Evolutionary conservation across 2,888 invertebrate genomes (phyloP), one percentile per base, ranked within the genome.

Genomic region (Drosophila cognata): DNA sequence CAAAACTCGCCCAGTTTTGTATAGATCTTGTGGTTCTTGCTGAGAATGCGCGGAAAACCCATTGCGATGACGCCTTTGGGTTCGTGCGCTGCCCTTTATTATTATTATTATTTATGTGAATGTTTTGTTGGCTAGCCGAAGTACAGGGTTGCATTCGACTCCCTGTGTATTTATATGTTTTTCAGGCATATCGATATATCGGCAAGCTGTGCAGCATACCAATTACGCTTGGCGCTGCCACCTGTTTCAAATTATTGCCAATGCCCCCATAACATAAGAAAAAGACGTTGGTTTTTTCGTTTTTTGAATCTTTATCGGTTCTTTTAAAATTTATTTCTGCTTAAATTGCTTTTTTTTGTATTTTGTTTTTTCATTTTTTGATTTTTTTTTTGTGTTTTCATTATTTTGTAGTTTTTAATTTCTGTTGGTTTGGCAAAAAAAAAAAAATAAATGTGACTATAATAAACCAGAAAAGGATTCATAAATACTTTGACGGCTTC

Each of bases 11-110:
- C 92, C 57, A 92, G 80, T 71, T 92, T 92, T 36, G 92, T 92
- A 57, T 92, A 92, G 36, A 92, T 91, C 78, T 92, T 92, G 67
- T 92, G 91, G 67, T 91, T 92, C 79, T 92, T 92, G 82, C 92
- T 92, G 70, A 92, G 83, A 70, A 92, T 91, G 78, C 92, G 92
- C 87, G 92, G 92, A 84, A 92, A 92, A 68, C 92, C 92, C 92
- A 92, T 92, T 80, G 83, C 77, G 81, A 77, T 73, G 57, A 71
- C 66, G 80, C 74, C 82, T 64, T 69, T 36, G 60, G 79, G 67
- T 56, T 70, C 67, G 65, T 81, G 57, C 59, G 71, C 58, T 71
- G 66, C 71, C 75, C 79, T 74, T 78, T 80, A 78, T 82, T 80
- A 82, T 81, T 80, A 82, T 78, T 80, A 82, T 78, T 80, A 80